These are phyloP conservation scores for Peribatodes rhomboidaria DNA, from an alignment of 2,888 invertebrate genomes.

Conservation along the genomic window DNA sequence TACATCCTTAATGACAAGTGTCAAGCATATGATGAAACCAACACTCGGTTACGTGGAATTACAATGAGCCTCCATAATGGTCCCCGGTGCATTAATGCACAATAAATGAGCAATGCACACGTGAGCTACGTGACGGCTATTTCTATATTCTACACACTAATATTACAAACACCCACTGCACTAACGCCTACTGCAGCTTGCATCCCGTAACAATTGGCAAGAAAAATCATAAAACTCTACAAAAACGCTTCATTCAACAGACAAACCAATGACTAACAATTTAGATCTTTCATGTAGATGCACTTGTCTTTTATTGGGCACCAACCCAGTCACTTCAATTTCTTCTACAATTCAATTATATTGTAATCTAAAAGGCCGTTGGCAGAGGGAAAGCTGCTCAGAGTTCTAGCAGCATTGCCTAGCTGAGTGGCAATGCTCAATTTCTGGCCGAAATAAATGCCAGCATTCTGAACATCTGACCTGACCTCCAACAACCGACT, in stretches of 20 bases:
- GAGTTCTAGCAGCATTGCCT: too few species aligned
- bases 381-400: too few species aligned
- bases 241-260: not conserved
- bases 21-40: constrained; percentile 61
- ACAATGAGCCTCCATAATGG: constrained; percentile 50
- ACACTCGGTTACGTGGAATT: constrained; percentile 56
- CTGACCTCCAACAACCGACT: too few species aligned
- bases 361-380: too few species aligned
- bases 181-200: constrained; percentile 47
- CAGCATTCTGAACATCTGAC: too few species aligned
- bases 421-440: too few species aligned
- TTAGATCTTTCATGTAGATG: too few species aligned
- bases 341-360: too few species aligned
- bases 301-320: too few species aligned
- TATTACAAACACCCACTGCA: constrained; percentile 47
- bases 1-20: constrained; percentile 50
- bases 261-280: too few species aligned
- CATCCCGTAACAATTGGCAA: constrained; percentile 30
- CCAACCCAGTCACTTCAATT: too few species aligned
- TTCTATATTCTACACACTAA: constrained; percentile 53
- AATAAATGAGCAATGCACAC: constrained; percentile 44
- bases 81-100: constrained; percentile 48
- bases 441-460: too few species aligned
- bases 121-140: constrained; percentile 37
- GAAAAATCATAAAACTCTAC: not conserved